Percentiles rank a stretch among this genome's conserved stretches.
Conservation (phyloP, 2,888 invertebrate species). For the Eupithecia abbreviata region DNA sequence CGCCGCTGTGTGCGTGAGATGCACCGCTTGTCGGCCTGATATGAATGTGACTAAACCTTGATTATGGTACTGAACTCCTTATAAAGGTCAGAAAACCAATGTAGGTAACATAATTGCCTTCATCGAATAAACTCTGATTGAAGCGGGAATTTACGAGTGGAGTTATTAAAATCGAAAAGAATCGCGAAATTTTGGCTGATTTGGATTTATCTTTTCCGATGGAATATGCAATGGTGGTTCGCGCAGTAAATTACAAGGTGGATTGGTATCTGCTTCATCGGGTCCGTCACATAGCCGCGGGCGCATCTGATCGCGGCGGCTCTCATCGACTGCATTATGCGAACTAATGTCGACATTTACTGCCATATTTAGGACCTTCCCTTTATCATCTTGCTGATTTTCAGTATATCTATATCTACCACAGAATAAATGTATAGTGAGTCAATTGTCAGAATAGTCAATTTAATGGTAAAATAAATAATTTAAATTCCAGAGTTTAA, state of each 20-base stretch:
- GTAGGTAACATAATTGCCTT: conserved; percentile 62
- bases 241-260: conserved; percentile 68
- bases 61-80: conserved; percentile 81
- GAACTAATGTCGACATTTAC: conserved; percentile 68
- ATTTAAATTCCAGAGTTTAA: not conserved
- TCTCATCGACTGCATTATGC: conserved; percentile 69
- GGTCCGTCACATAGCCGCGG: conserved; percentile 70
- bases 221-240: conserved; percentile 52
- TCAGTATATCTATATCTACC: not conserved
- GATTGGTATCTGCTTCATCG: conserved; percentile 72
- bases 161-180: conserved; percentile 51
- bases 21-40: conserved; percentile 81
- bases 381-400: conserved; percentile 27
- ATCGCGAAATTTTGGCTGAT: conserved; percentile 41
- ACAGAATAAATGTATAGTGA: not conserved
- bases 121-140: conserved; percentile 54
- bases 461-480: not conserved
- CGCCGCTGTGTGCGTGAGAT: conserved; percentile 63
- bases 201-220: conserved; percentile 45
- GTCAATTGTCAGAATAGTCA: not conserved
- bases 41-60: conserved; percentile 83
- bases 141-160: conserved; percentile 50
- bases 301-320: conserved; percentile 66
- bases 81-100: conserved; percentile 76
- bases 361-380: conserved; percentile 51